Conservation (phyloP, 2,797 vertebrate genomes). For the Scleropages formosus region DNA sequence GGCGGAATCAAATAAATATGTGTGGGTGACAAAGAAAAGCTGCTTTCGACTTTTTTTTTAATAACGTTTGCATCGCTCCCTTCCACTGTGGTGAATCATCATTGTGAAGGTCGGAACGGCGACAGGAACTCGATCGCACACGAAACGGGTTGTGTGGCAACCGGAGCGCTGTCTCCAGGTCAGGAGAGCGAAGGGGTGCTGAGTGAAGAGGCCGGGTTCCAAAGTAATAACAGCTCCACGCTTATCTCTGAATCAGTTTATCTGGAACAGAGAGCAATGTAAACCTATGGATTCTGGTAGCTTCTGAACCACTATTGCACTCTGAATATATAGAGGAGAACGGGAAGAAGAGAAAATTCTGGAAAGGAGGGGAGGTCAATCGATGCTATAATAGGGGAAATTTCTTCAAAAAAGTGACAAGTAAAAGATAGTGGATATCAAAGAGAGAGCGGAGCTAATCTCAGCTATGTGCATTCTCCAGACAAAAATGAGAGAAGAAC, state of each 20-base stretch:
- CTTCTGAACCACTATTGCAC: not conserved
- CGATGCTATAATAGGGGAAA: not conserved
- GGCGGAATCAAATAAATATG: slow-evolving; percentile 22
- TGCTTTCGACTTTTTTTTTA: slow-evolving; percentile 11
- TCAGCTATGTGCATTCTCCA: slow-evolving; percentile 2
- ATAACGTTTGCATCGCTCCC: slow-evolving; percentile 20
- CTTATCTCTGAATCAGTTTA: not conserved
- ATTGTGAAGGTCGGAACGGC: not conserved
- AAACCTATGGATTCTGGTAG: not conserved
- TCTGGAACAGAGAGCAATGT: slow-evolving; percentile 13
- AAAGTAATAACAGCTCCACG: not conserved
- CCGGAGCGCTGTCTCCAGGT: not conserved
- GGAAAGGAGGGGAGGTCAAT: not conserved
- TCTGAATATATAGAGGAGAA: not conserved
- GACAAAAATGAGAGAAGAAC: not conserved
- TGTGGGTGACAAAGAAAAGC: slow-evolving; percentile 24
- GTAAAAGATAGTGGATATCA: not conserved
- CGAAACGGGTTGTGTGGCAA: not conserved
- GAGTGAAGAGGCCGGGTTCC: not conserved
- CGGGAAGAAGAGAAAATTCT: slow-evolving; percentile 10
- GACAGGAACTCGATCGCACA: not conserved
- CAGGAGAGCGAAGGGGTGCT: not conserved
- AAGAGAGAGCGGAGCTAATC: not conserved
- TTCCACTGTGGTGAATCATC: slow-evolving; percentile 10
- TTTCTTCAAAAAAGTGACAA: not conserved